A percentile compares a stretch with the other conserved stretches of the same genome.
phyloP scores from a whole-genome alignment of 2,113 vertebrate species.

The Toxostoma redivivum region DNA sequence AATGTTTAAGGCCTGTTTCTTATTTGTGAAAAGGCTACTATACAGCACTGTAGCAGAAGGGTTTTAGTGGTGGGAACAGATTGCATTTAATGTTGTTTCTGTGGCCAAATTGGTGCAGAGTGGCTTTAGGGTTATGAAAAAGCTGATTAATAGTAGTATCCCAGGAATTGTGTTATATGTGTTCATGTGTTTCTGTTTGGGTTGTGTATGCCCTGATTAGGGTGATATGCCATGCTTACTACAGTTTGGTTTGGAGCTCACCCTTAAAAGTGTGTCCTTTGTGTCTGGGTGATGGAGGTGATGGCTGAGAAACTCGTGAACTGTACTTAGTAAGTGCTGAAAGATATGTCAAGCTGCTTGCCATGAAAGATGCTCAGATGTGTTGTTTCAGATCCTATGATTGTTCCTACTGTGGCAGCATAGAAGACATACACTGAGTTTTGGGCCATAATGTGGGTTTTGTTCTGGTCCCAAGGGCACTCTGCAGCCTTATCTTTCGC shows the following conservation, averaged over 20 bases:
- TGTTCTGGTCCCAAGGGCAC: neutral
- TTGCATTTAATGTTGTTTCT: neutral
- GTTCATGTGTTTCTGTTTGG: neutral
- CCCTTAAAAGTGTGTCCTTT: neutral
- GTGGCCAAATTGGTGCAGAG: neutral
- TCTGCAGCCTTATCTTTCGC: neutral
- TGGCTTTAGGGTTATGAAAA: neutral
- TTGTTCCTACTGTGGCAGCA: neutral
- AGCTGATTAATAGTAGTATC: neutral
- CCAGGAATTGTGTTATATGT: accelerated
- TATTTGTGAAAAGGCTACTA: neutral
- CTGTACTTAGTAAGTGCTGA: neutral
- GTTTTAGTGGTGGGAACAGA: conserved; percentile 8
- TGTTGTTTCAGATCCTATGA: neutral
- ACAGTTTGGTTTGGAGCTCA: neutral
- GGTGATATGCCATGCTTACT: neutral
- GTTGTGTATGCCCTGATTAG: neutral
- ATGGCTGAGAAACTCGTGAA: neutral
- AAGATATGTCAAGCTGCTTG: neutral
- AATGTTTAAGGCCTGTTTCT: neutral
- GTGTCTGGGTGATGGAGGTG: neutral
- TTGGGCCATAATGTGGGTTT: neutral
- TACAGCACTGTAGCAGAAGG: neutral
- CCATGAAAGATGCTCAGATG: neutral
- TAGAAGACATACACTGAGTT: neutral